Conservation (phyloP, 2,113 vertebrate genomes). For the Pampusana beccarii region DNA sequence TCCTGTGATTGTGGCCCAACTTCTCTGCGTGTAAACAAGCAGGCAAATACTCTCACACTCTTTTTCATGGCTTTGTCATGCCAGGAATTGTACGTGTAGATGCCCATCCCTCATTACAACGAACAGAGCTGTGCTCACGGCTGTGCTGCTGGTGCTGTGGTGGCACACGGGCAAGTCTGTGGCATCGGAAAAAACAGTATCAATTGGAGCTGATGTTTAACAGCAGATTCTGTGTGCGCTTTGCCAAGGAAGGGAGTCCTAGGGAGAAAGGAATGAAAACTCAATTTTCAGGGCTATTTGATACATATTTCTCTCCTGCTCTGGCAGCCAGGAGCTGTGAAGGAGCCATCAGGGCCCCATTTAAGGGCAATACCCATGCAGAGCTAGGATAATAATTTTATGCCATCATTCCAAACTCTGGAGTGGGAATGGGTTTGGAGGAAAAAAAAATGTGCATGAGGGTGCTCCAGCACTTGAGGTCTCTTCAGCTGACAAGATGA, state of each 20-base stretch:
- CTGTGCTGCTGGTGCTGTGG: neutral
- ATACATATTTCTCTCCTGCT: neutral
- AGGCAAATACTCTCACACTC: neutral
- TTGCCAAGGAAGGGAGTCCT: neutral
- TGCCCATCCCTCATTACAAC: neutral
- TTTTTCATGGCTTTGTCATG: neutral
- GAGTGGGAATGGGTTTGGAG: accelerated
- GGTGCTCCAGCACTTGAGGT: neutral
- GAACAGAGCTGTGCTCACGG: neutral
- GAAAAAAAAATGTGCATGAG: neutral
- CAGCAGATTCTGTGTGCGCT: neutral
- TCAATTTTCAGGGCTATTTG: neutral
- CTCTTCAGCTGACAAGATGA: neutral
- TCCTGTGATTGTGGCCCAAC: accelerated
- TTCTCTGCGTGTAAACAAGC: neutral
- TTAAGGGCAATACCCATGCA: neutral
- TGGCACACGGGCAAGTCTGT: neutral
- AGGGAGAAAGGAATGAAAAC: neutral
- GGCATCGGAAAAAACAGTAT: neutral
- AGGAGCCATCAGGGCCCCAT: neutral
- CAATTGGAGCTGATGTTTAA: neutral
- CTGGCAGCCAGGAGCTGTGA: neutral
- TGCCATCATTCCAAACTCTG: neutral
- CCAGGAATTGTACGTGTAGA: neutral
- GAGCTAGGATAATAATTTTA: neutral